Base-by-base conservation (phyloP, 2,797 vertebrate species). In the Pseudochirops corinnae region DNA sequence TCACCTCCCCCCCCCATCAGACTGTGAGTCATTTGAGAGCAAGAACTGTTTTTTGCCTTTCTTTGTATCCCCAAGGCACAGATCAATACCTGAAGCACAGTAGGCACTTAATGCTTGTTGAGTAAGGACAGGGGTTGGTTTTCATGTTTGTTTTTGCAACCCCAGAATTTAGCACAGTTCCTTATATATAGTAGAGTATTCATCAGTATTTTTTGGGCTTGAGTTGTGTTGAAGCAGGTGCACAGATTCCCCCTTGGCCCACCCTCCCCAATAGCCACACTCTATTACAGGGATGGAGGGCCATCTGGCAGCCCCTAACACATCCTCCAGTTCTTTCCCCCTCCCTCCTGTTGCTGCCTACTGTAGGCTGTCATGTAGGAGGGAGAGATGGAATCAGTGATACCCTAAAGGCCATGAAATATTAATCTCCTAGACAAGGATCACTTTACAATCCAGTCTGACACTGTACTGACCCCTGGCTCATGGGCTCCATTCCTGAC, bases 401-500 rank as follows among this genome's bases (percentile, higher is more conserved):
- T 4, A 56, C 0, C 39, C 46, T 62, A 0, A 13, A 90, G 67
- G 57, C 56, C 93, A 56, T 90, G 92, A 97, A 97, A 97, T 90
- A 46, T 94, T 33, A 56, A 93, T 46, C 33, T 93, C 60, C 56
- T n/a, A 11, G 0, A 6, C 91, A 92, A 93, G 12, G 95, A 91
- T 97, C 94, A 39, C 90, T 92, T 97, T 96, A 95, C 97, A 56
- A 7, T 5, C 33, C 46, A 46, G 33, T 2, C 58, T 56, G 93
- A 10, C 93, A 58, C 92, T 92, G 95, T 94, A 96, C 92, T 93
- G 95, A 96, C 55, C 94, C 82, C 91, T n/a, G 0, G 28, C 46
- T 90, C 67, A 39, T 39, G 62, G 39, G 52, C 91, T 90, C 53
- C 56, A 92, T 5, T 14, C 52, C 21, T 50, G 82, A 53, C 82